Base-by-base conservation (phyloP, 2,888 invertebrate genomes). In the Lithophane ornitopus region DNA sequence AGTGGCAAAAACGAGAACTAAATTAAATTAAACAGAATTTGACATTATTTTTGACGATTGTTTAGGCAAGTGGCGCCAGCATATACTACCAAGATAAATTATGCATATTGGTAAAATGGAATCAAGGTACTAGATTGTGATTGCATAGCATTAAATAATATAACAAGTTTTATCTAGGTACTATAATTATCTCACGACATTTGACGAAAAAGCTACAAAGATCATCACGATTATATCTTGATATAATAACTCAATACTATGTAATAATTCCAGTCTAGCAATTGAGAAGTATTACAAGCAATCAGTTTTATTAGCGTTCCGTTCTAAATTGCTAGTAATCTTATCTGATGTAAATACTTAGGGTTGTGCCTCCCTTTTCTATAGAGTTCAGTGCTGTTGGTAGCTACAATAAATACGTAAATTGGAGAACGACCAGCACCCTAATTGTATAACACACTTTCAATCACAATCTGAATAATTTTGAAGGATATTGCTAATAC, bases 301-400 rank as follows among this genome's bases (percentile, higher is more conserved):
- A 76, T 72, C 58, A 54, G 58, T 84, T 82, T 72, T 63, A 84
- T 61, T 65, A 70, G 58, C 54, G 26, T 62, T 69, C 52, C 65
- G 54, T 76, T 80, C 54, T 70, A 66, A 71, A 80, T 80, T 67
- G 58, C n/a, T 8, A 59, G 56, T 70, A 70, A 66, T 76, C 79
- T 59, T 77, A 67, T 79, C 67, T 70, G 70, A 63, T 74, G 58
- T 59, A 84, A 84, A 56, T 63, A 70, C 70, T 79, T 59, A 26
- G 49, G 66, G 74, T 61, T 73, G 52, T 67, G 73, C 34, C 63
- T 68, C 46, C 14, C 46, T 66, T 52, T 66, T 28, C 16, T 14
- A 56, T 65, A 28, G 26, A 63, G 14, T 8, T 63, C 58, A 80
- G 70, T 82, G 77, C n/a, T 39, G 3, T 52, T 28, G 59, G 56